These are phyloP conservation scores for Nymphalis urticae DNA, from an alignment of 2,888 invertebrate species.

Conservation along the genomic window DNA sequence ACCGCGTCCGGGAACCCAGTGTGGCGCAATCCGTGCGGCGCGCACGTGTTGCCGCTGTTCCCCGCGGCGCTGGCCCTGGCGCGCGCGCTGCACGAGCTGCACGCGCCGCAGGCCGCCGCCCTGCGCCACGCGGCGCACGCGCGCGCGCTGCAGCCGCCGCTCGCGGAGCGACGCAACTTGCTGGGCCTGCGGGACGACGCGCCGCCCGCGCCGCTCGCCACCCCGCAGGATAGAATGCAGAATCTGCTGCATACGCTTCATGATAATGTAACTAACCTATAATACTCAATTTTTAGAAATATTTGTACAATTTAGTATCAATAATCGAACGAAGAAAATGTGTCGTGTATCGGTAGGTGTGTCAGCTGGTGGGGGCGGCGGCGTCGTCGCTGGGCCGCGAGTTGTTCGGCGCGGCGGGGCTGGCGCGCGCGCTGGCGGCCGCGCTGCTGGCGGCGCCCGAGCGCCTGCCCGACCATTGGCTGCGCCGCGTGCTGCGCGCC, in stretches of 20 bases:
- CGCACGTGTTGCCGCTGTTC: slow-evolving; percentile 90
- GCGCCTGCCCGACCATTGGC: slow-evolving; percentile 91
- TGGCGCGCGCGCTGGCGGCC: slow-evolving; percentile 87
- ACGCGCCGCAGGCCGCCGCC: slow-evolving; percentile 85
- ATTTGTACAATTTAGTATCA: too few relatives aligned
- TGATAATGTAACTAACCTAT: slow-evolving; percentile 75
- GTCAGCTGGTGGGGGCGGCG: slow-evolving; percentile 83
- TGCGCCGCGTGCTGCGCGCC: slow-evolving; percentile 90
- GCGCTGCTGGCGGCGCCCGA: slow-evolving; percentile 86
- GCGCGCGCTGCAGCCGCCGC: slow-evolving; percentile 86
- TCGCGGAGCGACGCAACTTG: slow-evolving; percentile 88
- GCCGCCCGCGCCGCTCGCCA: slow-evolving; percentile 67
- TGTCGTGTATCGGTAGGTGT: slow-evolving; percentile 66
- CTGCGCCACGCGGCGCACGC: slow-evolving; percentile 85
- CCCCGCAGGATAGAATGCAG: slow-evolving; percentile 91
- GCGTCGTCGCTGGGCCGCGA: slow-evolving; percentile 91
- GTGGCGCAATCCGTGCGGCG: slow-evolving; percentile 92
- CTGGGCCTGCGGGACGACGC: slow-evolving; percentile 83
- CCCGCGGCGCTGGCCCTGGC: slow-evolving; percentile 90
- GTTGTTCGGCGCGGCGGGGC: slow-evolving; percentile 89
- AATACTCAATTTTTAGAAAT: not conserved
- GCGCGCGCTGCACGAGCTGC: slow-evolving; percentile 90
- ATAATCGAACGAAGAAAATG: not conserved
- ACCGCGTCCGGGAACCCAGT: slow-evolving; percentile 89
- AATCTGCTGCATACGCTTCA: slow-evolving; percentile 89